Percentiles rank a stretch among this genome's conserved stretches.
phyloP scores from a whole-genome alignment of 1,140 invertebrate genomes.

The Cotesia chilonis region DNA sequence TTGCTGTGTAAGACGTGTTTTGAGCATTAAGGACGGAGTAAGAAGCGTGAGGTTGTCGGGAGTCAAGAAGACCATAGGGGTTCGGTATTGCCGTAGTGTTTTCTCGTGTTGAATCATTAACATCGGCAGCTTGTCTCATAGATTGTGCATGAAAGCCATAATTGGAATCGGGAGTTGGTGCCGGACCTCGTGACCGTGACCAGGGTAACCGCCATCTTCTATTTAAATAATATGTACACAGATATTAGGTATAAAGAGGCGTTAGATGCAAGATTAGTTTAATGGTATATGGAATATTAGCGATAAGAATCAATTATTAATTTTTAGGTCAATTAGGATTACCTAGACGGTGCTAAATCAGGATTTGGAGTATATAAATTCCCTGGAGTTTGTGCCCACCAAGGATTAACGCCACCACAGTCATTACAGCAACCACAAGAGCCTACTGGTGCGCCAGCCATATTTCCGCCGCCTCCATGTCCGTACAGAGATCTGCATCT shows the following conservation, averaged over 20 bases:
- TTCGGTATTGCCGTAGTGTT: conserved; percentile 52
- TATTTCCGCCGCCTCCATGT: conserved; percentile 65
- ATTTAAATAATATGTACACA: conserved; percentile 21
- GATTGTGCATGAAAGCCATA: conserved; percentile 71
- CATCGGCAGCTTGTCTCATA: conserved; percentile 47
- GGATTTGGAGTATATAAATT: conserved; percentile 86
- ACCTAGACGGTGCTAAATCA: conserved; percentile 64
- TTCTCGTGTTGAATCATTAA: conserved; percentile 50
- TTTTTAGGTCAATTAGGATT: conserved; percentile 28
- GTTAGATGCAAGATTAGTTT: conserved; percentile 26
- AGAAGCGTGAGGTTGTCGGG: conserved; percentile 54
- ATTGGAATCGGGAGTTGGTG: conserved; percentile 71
- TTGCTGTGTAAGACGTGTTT: conserved; percentile 45
- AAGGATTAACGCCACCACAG: conserved; percentile 69
- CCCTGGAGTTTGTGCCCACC: conserved; percentile 68
- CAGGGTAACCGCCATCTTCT: conserved; percentile 63
- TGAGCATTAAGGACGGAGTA: conserved; percentile 59
- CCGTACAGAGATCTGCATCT: conserved; percentile 78
- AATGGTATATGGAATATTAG: conserved; percentile 6
- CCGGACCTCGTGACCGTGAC: conserved; percentile 61
- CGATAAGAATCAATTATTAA: conserved; percentile 19
- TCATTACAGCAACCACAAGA: conserved; percentile 79
- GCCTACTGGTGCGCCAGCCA: conserved; percentile 59
- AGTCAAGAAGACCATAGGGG: conserved; percentile 57
- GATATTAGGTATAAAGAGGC: neutral